Conservation (phyloP, 1,140 invertebrate species). For the Cardiocondyla obscurior region DNA sequence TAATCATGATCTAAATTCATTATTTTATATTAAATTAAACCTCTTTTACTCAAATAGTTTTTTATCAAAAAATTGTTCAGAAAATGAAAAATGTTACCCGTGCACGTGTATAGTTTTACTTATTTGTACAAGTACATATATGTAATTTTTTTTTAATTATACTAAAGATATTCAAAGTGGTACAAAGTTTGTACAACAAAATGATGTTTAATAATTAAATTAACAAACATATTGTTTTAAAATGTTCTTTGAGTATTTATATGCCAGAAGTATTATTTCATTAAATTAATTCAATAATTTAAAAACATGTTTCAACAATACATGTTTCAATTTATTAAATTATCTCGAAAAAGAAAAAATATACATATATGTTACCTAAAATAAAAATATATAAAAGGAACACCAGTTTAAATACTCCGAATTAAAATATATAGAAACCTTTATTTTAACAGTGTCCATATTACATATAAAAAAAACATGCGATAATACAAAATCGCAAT, state of each 20-base stretch:
- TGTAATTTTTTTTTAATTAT: background rate
- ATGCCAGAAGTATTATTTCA: background rate
- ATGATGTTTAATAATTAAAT: background rate
- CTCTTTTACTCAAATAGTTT: background rate
- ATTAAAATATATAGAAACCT: constrained; percentile 60
- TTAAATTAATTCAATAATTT: background rate
- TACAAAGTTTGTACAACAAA: background rate
- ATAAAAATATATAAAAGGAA: constrained; percentile 51
- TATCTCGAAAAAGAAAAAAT: constrained; percentile 55
- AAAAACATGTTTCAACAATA: background rate
- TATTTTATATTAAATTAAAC: background rate
- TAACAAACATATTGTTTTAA: background rate
- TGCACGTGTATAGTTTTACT: background rate
- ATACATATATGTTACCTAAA: constrained; percentile 47
- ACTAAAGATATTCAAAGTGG: background rate
- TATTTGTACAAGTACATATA: background rate
- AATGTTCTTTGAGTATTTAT: constrained; percentile 1
- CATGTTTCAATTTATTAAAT: background rate
- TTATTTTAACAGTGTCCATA: constrained; percentile 68
- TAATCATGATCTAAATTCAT: background rate
- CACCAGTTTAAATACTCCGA: constrained; percentile 63
- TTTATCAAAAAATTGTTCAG: constrained; percentile 4
- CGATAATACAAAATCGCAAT: constrained; percentile 52
- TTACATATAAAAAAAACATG: constrained; percentile 60
- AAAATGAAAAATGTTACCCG: background rate